phyloP scores from a whole-genome alignment of 2,888 invertebrate species.

The Orthonychiurus folsomi region DNA sequence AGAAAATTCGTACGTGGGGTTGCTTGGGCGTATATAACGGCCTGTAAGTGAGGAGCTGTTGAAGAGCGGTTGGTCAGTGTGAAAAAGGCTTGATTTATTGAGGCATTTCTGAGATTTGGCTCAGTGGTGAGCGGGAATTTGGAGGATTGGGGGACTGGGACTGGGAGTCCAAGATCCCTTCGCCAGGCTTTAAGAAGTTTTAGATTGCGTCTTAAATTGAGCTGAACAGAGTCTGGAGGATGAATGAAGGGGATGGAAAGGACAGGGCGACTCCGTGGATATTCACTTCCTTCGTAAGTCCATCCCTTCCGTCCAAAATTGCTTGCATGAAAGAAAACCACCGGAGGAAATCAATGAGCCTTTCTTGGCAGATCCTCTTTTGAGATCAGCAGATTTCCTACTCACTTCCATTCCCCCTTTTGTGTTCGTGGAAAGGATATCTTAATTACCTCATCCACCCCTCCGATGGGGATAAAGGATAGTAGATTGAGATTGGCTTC shows the following conservation, averaged over 20 bases:
- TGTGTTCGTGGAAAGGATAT: background rate
- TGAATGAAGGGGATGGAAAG: background rate
- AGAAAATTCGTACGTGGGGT: background rate
- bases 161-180: no score
- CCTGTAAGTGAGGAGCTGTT: background rate
- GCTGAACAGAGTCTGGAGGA: background rate
- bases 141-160: no score
- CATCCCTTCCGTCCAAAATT: background rate
- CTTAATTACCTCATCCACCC: constrained; percentile 23
- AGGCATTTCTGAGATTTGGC: background rate
- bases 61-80: constrained; percentile 1
- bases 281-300: no score
- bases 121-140: background rate
- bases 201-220: constrained; percentile 10
- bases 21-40: background rate
- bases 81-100: constrained; percentile 1
- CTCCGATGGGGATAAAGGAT: no score
- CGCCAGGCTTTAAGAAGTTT: no score
- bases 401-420: constrained; percentile 6
- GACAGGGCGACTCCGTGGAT: background rate
- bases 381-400: constrained; percentile 34
- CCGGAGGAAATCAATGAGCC: constrained; percentile 23
- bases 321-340: background rate
- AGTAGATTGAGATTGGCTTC: no score
- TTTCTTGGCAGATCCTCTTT: constrained; percentile 34